Evolutionary conservation across 92 coral and sea anemone genomes (phyloP).

Genomic region (Desmophyllum pertusum): DNA sequence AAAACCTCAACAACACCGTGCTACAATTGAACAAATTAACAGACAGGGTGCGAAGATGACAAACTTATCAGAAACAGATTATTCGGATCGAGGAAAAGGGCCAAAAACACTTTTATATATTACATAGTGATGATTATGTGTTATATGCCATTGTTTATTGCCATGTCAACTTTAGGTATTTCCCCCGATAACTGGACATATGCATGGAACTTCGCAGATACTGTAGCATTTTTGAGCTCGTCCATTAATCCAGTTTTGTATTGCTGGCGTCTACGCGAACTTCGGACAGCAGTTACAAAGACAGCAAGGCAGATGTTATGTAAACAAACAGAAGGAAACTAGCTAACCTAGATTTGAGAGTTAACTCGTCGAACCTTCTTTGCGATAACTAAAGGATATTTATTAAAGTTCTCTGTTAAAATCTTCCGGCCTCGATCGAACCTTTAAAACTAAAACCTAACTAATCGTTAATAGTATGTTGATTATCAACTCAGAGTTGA

Average conservation of each 20-base stretch:
- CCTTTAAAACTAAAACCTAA: too few relatives aligned
- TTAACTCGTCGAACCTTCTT: too few relatives aligned
- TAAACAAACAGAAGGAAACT: not conserved
- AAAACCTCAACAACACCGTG: too few relatives aligned
- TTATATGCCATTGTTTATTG: not conserved
- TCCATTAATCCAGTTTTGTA: constrained; percentile 6
- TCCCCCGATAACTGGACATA: not conserved
- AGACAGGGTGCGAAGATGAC: too few relatives aligned
- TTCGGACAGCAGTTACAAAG: not conserved
- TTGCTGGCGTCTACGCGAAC: constrained; percentile 13
- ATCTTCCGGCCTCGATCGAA: too few relatives aligned
- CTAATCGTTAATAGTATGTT: too few relatives aligned
- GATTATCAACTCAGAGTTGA: too few relatives aligned
- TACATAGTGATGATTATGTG: not conserved
- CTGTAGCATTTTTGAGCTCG: not conserved
- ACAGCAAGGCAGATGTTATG: not conserved
- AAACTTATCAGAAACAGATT: too few relatives aligned
- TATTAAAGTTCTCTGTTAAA: too few relatives aligned
- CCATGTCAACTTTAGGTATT: not conserved
- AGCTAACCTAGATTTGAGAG: too few relatives aligned
- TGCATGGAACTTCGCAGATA: not conserved
- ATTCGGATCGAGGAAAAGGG: not conserved
- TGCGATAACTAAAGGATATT: too few relatives aligned
- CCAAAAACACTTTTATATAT: not conserved
- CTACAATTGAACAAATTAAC: too few relatives aligned